Evolutionary conservation across 2,797 vertebrate genomes (phyloP).

Genomic region (Mallotus villosus): DNA sequence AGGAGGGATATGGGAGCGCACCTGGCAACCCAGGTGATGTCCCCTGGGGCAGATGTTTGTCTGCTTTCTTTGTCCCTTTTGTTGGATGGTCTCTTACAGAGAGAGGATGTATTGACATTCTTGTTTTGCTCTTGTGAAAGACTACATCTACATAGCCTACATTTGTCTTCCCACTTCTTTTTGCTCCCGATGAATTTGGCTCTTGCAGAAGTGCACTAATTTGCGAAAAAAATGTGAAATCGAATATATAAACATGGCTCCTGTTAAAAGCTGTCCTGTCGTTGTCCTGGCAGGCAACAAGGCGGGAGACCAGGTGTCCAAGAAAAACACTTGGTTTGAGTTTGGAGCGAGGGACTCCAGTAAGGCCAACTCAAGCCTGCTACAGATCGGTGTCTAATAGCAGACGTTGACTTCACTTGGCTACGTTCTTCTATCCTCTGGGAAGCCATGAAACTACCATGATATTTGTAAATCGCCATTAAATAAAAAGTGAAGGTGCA

Average conservation of each 20-base stretch:
- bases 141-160: too few species aligned
- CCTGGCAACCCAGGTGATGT: slow-evolving; percentile 23
- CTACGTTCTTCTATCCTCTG: slow-evolving; percentile 37
- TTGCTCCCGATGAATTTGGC: not conserved
- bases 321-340: slow-evolving; percentile 26
- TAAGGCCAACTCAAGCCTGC: slow-evolving; percentile 28
- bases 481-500: slow-evolving; percentile 32
- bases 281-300: slow-evolving; percentile 1
- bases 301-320: slow-evolving; percentile 17
- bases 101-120: not conserved
- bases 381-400: slow-evolving; percentile 34
- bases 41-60: not conserved
- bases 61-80: not conserved
- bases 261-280: not conserved
- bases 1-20: not conserved
- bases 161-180: not conserved
- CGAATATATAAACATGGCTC: not conserved
- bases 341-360: slow-evolving; percentile 2
- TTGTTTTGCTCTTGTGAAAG: not conserved
- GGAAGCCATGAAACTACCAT: slow-evolving; percentile 50
- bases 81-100: not conserved
- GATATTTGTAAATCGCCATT: slow-evolving; percentile 51
- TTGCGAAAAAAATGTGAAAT: not conserved
- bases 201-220: not conserved
- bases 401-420: slow-evolving; percentile 48